Evolutionary conservation across 2,888 invertebrate genomes (phyloP).

Genomic region (Pterobdella sp.): DNA sequence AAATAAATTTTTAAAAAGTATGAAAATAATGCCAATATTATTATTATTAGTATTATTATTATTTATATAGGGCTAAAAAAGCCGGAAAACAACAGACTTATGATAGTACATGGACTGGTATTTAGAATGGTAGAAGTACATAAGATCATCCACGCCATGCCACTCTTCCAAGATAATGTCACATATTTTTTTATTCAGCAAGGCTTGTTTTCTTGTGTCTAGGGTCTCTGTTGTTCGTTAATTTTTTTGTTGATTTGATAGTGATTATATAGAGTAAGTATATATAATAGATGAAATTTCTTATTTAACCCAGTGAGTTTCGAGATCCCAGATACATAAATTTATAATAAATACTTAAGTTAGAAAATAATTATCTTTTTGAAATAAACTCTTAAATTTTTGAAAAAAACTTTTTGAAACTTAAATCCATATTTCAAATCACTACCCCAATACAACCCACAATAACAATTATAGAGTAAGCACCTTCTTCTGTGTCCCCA

Average conservation of each 20-base stretch:
- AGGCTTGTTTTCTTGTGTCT: neutral
- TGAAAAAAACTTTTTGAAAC: no score
- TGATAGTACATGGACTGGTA: slow-evolving; percentile 6
- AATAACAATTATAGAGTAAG: neutral
- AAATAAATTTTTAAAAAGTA: no score
- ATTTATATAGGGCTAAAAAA: no score
- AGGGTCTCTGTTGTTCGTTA: neutral
- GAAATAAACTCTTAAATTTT: no score
- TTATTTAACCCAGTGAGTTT: no score
- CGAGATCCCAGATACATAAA: no score
- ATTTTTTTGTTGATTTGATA: neutral
- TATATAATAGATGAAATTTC: no score
- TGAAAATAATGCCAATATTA: neutral
- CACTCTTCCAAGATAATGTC: neutral
- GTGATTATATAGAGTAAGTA: neutral
- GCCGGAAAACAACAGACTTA: neutral
- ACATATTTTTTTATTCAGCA: neutral
- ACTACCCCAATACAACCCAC: no score
- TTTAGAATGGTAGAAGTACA: neutral
- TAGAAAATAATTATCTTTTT: no score
- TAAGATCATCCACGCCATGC: neutral
- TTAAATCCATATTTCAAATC: no score
- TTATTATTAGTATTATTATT: no score
- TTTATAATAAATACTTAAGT: no score
- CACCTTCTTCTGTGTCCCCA: neutral